Evolutionary conservation across 2,113 vertebrate species (phyloP), one percentile per base, ranked within the genome.

Genomic region (Larimichthys polyactis): DNA sequence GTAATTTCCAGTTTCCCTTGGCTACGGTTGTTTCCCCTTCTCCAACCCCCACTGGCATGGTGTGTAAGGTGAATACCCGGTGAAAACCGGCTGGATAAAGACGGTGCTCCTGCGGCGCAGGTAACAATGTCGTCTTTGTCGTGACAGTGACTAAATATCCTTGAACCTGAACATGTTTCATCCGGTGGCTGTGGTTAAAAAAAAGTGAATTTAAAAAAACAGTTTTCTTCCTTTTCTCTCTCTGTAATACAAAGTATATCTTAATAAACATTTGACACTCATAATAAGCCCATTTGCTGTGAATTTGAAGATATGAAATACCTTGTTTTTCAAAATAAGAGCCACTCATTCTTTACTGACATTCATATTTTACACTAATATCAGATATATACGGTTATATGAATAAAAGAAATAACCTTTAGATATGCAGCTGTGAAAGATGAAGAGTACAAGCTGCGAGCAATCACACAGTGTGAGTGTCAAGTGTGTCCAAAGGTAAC

Each of bases 1-100:
- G 5, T 22, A 77, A 65, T 81, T 78, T 71, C 65, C 73, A 64
- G 82, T 74, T 77, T 79, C 71, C 78, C 72, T 43, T 65, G 69
- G 57, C 71, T 78, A 78, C 55, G 11, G 73, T 58, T 75, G 22
- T 10, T 14, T 70, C 66, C 73, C 71, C 36, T 40, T 8, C 36
- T 40, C 36, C 36, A 40, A 40, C 36, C 66, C 71, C 66, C 52
- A 40, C 82, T 66, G 73, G 2, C 62, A 72, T 46, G 14, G 12
- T 65, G 49, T 22, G 27, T 43, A 29, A n/a, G 52, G 51, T 54
- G 67, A 55, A 78, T 14, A 48, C 27, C 24, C 16, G 11, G 52
- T 51, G 57, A 77, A 71, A 57, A 79, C 16, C 27, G 20, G 15
- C 11, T 68, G 40, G 43, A 68, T 17, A 16, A 59, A 24, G 17